Evolutionary conservation across 2,113 vertebrate genomes (phyloP).

Genomic region (Leucopsar rothschildi): DNA sequence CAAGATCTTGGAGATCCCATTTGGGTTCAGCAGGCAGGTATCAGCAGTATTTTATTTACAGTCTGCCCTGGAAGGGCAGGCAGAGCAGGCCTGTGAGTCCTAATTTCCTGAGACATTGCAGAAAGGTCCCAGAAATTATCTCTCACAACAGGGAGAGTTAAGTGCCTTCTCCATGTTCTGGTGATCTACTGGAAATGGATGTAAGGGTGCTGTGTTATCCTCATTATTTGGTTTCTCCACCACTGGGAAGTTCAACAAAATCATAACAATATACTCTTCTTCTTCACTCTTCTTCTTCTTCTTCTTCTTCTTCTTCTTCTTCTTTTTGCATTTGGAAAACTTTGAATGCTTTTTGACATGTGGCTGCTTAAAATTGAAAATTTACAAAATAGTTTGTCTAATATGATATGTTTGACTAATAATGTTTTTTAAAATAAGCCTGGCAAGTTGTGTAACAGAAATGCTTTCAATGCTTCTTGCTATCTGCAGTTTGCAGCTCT

Average conservation of each 20-base stretch:
- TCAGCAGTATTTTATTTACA: not conserved
- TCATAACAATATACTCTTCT: not conserved
- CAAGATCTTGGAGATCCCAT: not conserved
- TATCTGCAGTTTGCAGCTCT: constrained; percentile 9
- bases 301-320: not conserved
- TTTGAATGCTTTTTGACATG: not conserved
- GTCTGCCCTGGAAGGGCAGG: not conserved
- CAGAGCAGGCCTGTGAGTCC: not conserved
- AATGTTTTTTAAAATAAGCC: not conserved
- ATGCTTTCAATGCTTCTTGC: not conserved
- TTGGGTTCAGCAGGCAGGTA: not conserved
- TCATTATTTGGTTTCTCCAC: not conserved
- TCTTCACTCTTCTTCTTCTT: not conserved
- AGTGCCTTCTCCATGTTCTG: not conserved
- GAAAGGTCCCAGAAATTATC: not conserved
- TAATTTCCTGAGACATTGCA: not conserved
- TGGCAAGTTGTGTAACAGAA: not conserved
- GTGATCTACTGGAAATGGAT: not conserved
- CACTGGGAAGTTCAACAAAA: not conserved
- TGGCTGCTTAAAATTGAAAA: not conserved
- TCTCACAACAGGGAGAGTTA: not conserved
- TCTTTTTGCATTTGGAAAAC: not conserved
- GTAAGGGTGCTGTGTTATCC: not conserved
- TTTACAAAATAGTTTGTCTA: not conserved
- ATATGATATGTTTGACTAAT: not conserved